A percentile compares a stretch with the other conserved stretches of the same genome.
phyloP scores from a whole-genome alignment of 2,888 invertebrate genomes.

The Drosophila percnosoma region DNA sequence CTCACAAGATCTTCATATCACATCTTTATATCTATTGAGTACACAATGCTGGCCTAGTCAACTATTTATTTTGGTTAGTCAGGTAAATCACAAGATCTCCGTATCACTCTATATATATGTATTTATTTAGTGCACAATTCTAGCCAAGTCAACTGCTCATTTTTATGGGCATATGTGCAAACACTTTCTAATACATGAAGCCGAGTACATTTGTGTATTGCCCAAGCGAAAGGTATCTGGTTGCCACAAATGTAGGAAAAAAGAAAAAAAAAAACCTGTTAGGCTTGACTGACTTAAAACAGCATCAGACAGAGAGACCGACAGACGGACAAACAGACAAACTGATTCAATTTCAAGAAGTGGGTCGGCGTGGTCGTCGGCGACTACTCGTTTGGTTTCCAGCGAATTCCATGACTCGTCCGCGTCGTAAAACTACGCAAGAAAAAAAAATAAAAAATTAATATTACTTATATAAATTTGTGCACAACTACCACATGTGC shows the following conservation, averaged over 20 bases:
- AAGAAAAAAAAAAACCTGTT: slow-evolving; percentile 49
- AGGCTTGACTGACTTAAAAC: slow-evolving; percentile 11
- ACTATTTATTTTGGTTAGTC: neutral
- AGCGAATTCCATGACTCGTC: slow-evolving; percentile 4
- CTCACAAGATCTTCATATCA: neutral
- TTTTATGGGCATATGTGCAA: neutral
- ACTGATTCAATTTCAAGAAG: slow-evolving; percentile 47
- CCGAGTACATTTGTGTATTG: slow-evolving; percentile 12
- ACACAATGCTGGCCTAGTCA: neutral
- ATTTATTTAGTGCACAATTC: neutral
- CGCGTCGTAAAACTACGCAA: slow-evolving; percentile 10
- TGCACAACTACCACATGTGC: neutral
- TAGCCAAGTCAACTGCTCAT: neutral
- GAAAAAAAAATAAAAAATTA: neutral
- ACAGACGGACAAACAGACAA: slow-evolving; percentile 36
- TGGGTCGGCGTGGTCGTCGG: slow-evolving; percentile 46
- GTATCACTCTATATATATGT: neutral
- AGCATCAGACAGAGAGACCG: slow-evolving; percentile 21
- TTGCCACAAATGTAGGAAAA: slow-evolving; percentile 6
- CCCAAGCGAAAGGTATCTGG: slow-evolving; percentile 43
- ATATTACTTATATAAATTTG: neutral
- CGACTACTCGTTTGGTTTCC: slow-evolving; percentile 25
- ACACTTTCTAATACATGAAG: slow-evolving; percentile 28
- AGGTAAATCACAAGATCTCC: neutral
- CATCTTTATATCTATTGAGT: neutral